A percentile compares a stretch with the other conserved stretches of the same genome.
Evolutionary conservation across 53 echinoderm and acorn worm species (phyloP).

Genomic region (Arbacia lixula): DNA sequence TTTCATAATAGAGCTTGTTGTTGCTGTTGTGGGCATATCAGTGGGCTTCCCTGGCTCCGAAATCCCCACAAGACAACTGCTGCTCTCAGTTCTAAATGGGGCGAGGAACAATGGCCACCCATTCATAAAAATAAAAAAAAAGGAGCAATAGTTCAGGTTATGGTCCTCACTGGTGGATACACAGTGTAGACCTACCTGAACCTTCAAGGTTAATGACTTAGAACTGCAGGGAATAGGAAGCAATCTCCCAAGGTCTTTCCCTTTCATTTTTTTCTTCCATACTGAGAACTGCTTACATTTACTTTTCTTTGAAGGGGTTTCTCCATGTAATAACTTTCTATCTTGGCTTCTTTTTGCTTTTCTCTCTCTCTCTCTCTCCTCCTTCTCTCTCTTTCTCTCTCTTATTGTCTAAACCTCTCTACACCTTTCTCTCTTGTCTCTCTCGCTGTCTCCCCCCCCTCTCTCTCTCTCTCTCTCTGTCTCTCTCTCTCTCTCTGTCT

Average conservation of each 20-base stretch:
- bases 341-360: no score
- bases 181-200: neutral
- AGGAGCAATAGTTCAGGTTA: constrained; percentile 24
- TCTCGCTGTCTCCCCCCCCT: no score
- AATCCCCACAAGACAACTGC: no score
- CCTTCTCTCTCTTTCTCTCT: no score
- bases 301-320: no score
- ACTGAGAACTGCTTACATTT: neutral
- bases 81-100: constrained; percentile 26
- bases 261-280: constrained; percentile 7
- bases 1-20: no score
- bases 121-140: constrained; percentile 44
- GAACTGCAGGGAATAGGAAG: constrained; percentile 30
- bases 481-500: neutral
- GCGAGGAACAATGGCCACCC: constrained; percentile 19
- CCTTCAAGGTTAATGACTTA: constrained; percentile 42
- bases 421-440: no score
- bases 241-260: neutral
- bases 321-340: no score
- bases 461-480: neutral
- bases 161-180: neutral
- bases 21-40: no score
- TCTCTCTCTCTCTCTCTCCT: no score
- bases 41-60: no score
- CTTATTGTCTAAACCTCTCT: no score